Conservation (phyloP, 2,888 invertebrate genomes). For the Nomada ferruginata region DNA sequence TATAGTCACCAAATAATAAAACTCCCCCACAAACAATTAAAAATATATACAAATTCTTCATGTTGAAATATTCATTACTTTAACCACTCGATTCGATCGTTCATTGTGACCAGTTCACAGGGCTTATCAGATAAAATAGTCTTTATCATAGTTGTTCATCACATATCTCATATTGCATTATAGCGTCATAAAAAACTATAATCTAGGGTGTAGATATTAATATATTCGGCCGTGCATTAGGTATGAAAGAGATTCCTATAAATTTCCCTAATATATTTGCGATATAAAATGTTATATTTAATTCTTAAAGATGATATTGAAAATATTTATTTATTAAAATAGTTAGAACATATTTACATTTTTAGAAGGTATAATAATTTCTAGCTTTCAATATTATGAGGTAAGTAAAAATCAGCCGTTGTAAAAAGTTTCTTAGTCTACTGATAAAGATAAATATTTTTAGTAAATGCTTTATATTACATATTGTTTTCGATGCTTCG, state of each 20-base stretch:
- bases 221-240: background rate
- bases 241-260: background rate
- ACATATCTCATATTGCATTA: conserved; percentile 18
- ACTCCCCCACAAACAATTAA: conserved; percentile 20
- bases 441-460: conserved; percentile 50
- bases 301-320: conserved; percentile 5
- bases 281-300: background rate
- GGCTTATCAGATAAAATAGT: conserved; percentile 62
- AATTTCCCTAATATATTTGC: background rate
- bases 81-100: background rate
- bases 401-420: conserved; percentile 53
- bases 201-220: background rate
- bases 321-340: conserved; percentile 49
- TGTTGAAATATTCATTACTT: conserved; percentile 20
- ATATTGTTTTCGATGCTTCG: conserved; percentile 39
- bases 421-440: conserved; percentile 55
- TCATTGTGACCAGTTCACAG: background rate
- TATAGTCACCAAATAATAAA: conserved; percentile 46
- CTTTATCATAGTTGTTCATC: background rate
- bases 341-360: conserved; percentile 48
- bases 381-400: conserved; percentile 34
- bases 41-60: conserved; percentile 28
- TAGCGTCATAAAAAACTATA: background rate
- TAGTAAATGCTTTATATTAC: conserved; percentile 55
- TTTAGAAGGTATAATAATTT: conserved; percentile 45